Evolutionary conservation across 53 echinoderm and acorn worm species (phyloP), one percentile per base, ranked within the genome.

Genomic region (Holothuria leucospilota): DNA sequence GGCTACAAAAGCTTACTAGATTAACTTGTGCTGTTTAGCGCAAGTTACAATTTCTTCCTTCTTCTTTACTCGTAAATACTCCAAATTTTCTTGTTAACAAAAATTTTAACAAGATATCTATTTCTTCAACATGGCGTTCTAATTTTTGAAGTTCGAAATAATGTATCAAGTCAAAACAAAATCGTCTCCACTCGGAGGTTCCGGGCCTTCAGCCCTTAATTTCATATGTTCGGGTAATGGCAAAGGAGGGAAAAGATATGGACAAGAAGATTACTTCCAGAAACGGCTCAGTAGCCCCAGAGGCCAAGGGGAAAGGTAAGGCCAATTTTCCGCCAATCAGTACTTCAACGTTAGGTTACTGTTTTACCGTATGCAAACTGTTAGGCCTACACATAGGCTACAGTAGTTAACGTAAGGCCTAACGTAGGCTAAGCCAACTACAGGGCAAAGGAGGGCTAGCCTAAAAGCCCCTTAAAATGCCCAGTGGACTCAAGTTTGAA

Each of bases 121-220:
- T 65, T 66, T 83, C 65, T 83, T 83, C 83, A 83, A 83, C 83
- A 83, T 83, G 83, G 83, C 83, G 67, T 83, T 83, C 67, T 83
- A 42, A 83, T 83, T 59, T 20, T 64, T 83, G 42, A 24, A 80
- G 60, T 80, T 80, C 80, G 60, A 80, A 56, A 83, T 83, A 23
- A 83, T 83, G 83, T 66, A 51, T 83, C 83, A 40, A 65, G 67
- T 83, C 11, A 67, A 83, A 83, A 65, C 83, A 65, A 83, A 64
- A 83, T 83, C 83, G 41, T 65, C 83, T 83, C 83, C 83, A 65
- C 30, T 46, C 20, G 83, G 83, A 83, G 83, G 34, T 63, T 66
- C 42, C 46, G 29, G 83, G 83, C 83, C 46, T 24, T 1, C 9
- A 65, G 83, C 65, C 51, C 53, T 46, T 40, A 52, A 39, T 63